A percentile compares a stretch with the other conserved stretches of the same genome.
These are phyloP conservation scores for Formicarius rufipectus DNA, from an alignment of 2,113 vertebrate species.

Conservation along the genomic window DNA sequence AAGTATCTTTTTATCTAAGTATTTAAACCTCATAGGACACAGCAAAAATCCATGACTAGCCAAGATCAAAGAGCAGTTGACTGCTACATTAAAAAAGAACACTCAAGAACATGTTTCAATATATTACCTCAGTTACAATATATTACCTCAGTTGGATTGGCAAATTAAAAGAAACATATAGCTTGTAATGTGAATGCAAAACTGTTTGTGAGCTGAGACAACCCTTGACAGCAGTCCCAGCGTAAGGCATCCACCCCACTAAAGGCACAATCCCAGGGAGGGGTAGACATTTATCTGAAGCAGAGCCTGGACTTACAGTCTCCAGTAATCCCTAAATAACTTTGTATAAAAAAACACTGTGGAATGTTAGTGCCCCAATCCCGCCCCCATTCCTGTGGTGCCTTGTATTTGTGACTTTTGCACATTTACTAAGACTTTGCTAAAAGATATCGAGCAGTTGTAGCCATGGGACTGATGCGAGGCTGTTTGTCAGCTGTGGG, in stretches of 20 bases:
- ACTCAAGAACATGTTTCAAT: not conserved
- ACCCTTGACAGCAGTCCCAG: not conserved
- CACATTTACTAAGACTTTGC: not conserved
- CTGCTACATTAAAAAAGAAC: not conserved
- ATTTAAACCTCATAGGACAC: not conserved
- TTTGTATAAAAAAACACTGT: not conserved
- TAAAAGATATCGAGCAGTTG: not conserved
- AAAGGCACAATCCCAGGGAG: not conserved
- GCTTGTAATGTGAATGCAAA: not conserved
- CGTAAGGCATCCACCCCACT: not conserved
- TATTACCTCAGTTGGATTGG: not conserved
- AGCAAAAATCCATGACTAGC: not conserved
- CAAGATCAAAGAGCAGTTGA: not conserved
- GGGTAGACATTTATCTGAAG: not conserved
- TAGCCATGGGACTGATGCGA: not conserved
- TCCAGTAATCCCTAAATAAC: not conserved
- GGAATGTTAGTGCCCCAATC: no score
- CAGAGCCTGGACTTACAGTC: not conserved
- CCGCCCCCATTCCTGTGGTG: not conserved
- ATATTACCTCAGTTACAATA: not conserved
- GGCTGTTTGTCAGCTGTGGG: not conserved
- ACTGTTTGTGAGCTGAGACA: not conserved
- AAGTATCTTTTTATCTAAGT: not conserved
- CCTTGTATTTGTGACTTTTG: not conserved
- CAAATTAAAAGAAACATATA: not conserved